Conservation (phyloP, 2,888 invertebrate genomes). For the Esperia sulphurella region DNA sequence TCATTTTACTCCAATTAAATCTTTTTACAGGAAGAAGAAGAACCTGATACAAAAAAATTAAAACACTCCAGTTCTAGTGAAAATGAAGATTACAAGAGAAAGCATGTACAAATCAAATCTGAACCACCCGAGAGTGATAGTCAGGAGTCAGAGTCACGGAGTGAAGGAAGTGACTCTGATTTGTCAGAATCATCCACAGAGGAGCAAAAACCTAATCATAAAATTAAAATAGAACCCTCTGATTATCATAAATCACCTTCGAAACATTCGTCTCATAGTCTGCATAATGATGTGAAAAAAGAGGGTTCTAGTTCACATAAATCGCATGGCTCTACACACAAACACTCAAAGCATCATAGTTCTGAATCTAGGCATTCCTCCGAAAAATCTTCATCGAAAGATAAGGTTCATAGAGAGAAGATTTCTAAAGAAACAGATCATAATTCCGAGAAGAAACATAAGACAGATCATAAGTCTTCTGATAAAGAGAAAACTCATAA, state of each 20-base stretch:
- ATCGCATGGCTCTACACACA: conserved; percentile 28
- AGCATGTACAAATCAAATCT: conserved; percentile 31
- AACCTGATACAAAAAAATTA: conserved; percentile 46
- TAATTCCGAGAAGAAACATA: conserved; percentile 42
- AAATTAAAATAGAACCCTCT: conserved; percentile 45
- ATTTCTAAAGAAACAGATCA: conserved; percentile 41
- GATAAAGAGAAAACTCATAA: conserved; percentile 41
- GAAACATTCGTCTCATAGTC: conserved; percentile 18
- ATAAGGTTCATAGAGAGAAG: conserved; percentile 46
- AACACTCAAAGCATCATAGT: conserved; percentile 33
- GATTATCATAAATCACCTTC: conserved; percentile 39
- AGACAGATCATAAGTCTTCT: conserved; percentile 33
- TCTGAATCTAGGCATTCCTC: conserved; percentile 36
- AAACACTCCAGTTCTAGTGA: conserved; percentile 36
- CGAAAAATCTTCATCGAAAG: conserved; percentile 40
- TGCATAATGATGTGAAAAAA: conserved; percentile 38
- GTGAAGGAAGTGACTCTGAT: conserved; percentile 43
- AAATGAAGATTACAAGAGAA: conserved; percentile 40
- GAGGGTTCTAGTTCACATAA: conserved; percentile 38
- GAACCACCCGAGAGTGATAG: conserved; percentile 35
- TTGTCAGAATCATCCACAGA: conserved; percentile 51
- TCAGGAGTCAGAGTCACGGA: conserved; percentile 42
- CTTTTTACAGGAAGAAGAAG: conserved; percentile 52
- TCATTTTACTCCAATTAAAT: no score
- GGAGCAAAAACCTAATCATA: conserved; percentile 38